phyloP scores from a whole-genome alignment of 2,797 vertebrate genomes.

The Pseudochirops cupreus region DNA sequence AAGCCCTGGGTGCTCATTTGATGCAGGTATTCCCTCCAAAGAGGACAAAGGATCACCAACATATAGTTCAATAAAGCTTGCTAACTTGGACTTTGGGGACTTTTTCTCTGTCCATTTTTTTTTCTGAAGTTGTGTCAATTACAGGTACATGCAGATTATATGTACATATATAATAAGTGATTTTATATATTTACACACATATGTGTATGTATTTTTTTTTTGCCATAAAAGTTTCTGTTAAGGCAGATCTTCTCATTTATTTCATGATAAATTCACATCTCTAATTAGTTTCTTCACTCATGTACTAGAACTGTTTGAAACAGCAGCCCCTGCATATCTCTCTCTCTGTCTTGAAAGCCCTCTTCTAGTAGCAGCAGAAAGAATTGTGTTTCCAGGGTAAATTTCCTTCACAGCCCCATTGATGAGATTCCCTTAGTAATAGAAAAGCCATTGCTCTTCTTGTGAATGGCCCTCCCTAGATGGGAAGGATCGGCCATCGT shows the following conservation, averaged over 20 bases:
- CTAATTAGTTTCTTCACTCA: neutral
- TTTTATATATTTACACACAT: no score
- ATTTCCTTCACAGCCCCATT: neutral
- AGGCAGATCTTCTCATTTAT: neutral
- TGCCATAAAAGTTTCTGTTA: neutral
- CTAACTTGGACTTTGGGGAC: neutral
- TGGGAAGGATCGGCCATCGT: neutral
- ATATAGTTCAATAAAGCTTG: neutral
- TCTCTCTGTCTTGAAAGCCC: neutral
- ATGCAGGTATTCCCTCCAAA: neutral
- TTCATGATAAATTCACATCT: neutral
- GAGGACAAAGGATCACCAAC: neutral
- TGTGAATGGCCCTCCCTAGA: neutral
- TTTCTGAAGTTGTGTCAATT: slow-evolving; percentile 31
- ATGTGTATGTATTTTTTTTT: neutral
- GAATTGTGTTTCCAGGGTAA: neutral
- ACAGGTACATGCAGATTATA: neutral
- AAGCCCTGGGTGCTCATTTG: neutral
- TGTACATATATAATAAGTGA: no score
- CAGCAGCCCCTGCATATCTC: neutral
- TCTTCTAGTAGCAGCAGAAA: neutral
- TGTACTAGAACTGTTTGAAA: neutral
- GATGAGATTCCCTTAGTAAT: neutral
- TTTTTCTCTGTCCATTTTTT: neutral
- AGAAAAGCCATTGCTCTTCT: neutral